These are phyloP conservation scores for Aleadryas rufinucha DNA, from an alignment of 2,113 vertebrate species.

Conservation along the genomic window DNA sequence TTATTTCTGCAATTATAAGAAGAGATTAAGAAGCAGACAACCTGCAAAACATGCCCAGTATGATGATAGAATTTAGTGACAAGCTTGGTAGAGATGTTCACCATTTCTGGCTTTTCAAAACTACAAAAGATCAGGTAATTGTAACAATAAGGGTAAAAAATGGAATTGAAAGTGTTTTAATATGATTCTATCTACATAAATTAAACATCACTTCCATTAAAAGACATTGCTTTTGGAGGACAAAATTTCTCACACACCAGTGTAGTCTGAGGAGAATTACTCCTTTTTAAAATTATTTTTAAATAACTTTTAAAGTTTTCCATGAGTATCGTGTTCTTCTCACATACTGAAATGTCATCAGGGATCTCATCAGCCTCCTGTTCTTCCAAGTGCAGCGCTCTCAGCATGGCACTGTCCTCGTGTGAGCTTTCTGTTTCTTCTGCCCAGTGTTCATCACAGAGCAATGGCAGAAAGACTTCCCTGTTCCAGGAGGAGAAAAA, in stretches of 20 bases:
- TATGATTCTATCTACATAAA: background rate
- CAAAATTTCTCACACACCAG: fast-evolving
- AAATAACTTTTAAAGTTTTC: background rate
- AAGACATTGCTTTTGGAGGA: background rate
- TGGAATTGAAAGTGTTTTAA: background rate
- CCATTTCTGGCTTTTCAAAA: background rate
- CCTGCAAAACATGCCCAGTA: background rate
- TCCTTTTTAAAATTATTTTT: background rate
- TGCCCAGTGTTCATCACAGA: background rate
- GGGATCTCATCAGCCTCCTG: background rate
- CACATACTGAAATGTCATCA: background rate
- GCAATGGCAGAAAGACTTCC: background rate
- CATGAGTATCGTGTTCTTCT: background rate
- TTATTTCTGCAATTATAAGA: background rate
- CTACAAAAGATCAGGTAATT: background rate
- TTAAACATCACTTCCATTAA: background rate
- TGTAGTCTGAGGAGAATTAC: background rate
- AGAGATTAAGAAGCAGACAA: background rate
- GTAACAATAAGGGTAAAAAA: background rate
- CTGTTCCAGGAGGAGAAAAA: background rate
- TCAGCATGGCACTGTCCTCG: background rate
- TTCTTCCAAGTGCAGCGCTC: background rate
- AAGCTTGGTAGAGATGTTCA: background rate
- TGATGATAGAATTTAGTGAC: background rate
- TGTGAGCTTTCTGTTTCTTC: background rate